Evolutionary conservation across 2,113 vertebrate genomes (phyloP).

Genomic region (Aegithalos caudatus): DNA sequence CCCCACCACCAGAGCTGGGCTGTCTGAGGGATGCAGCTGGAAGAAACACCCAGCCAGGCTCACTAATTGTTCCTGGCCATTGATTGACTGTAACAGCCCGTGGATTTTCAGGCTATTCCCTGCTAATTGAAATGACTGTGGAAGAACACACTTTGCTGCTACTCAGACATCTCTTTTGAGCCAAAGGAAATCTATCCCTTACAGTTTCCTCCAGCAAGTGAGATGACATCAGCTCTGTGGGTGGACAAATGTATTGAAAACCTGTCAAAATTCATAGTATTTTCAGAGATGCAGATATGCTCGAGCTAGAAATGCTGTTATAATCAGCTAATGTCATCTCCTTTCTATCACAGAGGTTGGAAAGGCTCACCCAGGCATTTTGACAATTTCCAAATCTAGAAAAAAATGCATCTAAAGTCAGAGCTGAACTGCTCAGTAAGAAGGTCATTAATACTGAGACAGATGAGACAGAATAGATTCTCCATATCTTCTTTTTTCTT

Average conservation of each 20-base stretch:
- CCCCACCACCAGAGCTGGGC: fast-evolving
- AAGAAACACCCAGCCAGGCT: neutral
- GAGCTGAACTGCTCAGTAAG: neutral
- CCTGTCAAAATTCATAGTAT: slow-evolving; percentile 27
- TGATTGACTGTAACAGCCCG: neutral
- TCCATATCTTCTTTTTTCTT: neutral
- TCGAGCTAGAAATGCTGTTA: neutral
- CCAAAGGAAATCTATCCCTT: slow-evolving; percentile 15
- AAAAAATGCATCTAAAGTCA: neutral
- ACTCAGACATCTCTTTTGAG: neutral
- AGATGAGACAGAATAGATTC: neutral
- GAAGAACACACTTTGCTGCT: neutral
- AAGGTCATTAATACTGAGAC: neutral
- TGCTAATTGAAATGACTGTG: neutral
- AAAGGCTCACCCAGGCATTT: neutral
- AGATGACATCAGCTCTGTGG: slow-evolving; percentile 31
- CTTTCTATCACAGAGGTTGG: neutral
- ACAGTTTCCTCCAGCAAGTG: neutral
- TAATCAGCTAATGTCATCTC: neutral
- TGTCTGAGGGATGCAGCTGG: neutral
- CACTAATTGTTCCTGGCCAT: slow-evolving; percentile 7
- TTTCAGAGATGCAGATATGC: slow-evolving; percentile 20
- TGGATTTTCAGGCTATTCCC: neutral
- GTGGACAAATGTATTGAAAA: slow-evolving; percentile 39
- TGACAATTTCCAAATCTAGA: neutral